Percentiles rank a stretch among this genome's conserved stretches.
phyloP scores from a whole-genome alignment of 2,797 vertebrate genomes.

The Lates japonicus region DNA sequence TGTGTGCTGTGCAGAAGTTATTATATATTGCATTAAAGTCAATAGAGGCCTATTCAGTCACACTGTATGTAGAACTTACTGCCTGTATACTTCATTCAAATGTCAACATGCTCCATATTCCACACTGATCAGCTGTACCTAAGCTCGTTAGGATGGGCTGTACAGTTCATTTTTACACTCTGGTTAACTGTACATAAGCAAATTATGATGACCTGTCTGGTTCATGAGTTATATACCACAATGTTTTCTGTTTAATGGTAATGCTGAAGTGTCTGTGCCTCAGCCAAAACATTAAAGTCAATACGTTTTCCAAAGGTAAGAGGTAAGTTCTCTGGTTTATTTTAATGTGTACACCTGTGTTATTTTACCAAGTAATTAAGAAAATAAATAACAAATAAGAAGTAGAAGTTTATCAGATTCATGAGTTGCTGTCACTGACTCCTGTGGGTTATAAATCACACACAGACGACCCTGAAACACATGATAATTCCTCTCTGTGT shows the following conservation, averaged over 20 bases:
- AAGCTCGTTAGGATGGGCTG: not conserved
- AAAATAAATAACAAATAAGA: not conserved
- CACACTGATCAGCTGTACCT: not conserved
- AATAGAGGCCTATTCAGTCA: not conserved
- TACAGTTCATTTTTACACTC: not conserved
- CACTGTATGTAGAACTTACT: slow-evolving; percentile 1
- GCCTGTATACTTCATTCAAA: not conserved
- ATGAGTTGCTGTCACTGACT: not conserved
- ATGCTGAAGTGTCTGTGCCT: not conserved
- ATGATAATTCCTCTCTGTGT: not conserved
- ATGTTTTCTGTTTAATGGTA: not conserved
- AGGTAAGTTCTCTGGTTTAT: not conserved
- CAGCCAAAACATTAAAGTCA: not conserved
- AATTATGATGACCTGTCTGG: not conserved
- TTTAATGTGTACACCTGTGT: not conserved
- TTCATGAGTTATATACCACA: not conserved
- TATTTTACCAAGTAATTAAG: not conserved
- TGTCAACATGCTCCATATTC: not conserved
- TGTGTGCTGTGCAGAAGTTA: not conserved
- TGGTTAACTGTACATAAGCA: not conserved
- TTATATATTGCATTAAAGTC: not conserved
- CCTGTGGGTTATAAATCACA: not conserved
- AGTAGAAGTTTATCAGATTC: not conserved
- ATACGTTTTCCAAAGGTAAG: too few species aligned
- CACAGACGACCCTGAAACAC: not conserved